Percentiles rank a stretch among this genome's conserved stretches.
These are phyloP conservation scores for Menidia beryllina DNA, from an alignment of 2,113 vertebrate genomes.

Conservation along the genomic window DNA sequence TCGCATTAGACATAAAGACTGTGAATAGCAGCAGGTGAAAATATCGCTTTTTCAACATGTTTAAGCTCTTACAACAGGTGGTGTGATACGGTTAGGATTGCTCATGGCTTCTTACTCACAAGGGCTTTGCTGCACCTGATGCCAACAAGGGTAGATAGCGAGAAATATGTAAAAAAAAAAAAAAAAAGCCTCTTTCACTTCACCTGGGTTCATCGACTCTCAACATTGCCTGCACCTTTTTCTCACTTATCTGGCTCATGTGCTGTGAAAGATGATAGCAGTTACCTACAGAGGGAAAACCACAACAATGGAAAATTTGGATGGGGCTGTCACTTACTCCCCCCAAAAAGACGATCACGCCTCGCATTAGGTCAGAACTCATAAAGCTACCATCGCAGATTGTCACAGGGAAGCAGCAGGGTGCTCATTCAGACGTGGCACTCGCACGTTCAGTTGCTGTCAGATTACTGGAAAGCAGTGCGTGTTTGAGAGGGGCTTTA, in stretches of 20 bases:
- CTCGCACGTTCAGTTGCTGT: not conserved
- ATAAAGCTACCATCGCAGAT: not conserved
- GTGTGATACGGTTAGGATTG: not conserved
- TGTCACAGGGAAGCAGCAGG: not conserved
- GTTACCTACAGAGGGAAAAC: not conserved
- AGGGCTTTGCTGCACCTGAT: not conserved
- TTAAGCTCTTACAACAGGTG: not conserved
- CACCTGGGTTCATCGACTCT: not conserved
- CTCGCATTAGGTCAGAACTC: not conserved
- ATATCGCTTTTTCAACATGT: constrained; percentile 1
- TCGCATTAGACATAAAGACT: not conserved
- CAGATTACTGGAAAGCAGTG: constrained; percentile 13
- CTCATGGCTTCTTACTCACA: not conserved
- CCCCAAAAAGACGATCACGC: not conserved
- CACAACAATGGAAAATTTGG: not conserved
- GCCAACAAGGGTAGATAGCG: not conserved
- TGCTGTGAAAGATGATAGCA: not conserved
- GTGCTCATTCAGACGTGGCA: not conserved
- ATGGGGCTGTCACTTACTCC: not conserved
- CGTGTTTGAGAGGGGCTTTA: constrained; percentile 14
- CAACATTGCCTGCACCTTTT: not conserved
- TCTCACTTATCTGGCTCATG: not conserved
- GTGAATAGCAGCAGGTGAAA: not conserved
- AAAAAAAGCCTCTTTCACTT: not conserved
- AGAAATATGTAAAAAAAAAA: not conserved